These are phyloP conservation scores for Cherax quadricarinatus DNA, from an alignment of 1,140 invertebrate genomes.

Conservation along the genomic window DNA sequence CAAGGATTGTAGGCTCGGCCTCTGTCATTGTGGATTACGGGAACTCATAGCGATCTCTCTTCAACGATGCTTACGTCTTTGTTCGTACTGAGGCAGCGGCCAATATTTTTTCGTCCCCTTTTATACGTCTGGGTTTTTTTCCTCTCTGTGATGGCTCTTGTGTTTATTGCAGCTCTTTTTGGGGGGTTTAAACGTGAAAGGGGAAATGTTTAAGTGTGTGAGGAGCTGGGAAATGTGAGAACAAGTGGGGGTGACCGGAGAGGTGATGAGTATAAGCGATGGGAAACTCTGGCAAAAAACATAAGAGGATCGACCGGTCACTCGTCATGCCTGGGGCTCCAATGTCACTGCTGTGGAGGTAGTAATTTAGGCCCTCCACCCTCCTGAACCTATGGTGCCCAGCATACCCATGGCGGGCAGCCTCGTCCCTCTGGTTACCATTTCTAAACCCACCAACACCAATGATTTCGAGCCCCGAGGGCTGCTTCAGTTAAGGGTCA, in stretches of 20 bases:
- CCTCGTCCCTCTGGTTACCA: constrained; percentile 41
- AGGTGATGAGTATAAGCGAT: background rate
- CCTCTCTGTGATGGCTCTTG: too few species aligned
- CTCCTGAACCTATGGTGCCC: constrained; percentile 41
- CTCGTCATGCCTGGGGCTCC: constrained; percentile 5
- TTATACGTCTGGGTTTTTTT: background rate
- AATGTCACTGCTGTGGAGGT: constrained; percentile 59
- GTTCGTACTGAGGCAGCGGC: background rate
- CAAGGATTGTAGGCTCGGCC: constrained; percentile 42
- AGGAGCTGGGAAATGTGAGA: too few species aligned
- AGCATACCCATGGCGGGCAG: constrained; percentile 45
- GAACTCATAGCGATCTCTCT: constrained; percentile 41
- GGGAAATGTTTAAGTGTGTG: too few species aligned
- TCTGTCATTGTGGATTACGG: constrained; percentile 67
- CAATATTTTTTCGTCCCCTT: background rate
- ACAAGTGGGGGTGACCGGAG: too few species aligned
- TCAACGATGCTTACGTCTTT: constrained; percentile 39
- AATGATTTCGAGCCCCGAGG: constrained; percentile 42
- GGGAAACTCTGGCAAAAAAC: background rate
- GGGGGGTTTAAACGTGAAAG: too few species aligned
- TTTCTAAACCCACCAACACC: constrained; percentile 50
- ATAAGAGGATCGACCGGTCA: constrained; percentile 22
- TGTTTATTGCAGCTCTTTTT: too few species aligned
- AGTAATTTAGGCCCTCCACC: constrained; percentile 47
- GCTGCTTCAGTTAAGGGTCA: constrained; percentile 30